These are phyloP conservation scores for Myiopsitta monachus DNA, from an alignment of 2,113 vertebrate species.

Conservation along the genomic window DNA sequence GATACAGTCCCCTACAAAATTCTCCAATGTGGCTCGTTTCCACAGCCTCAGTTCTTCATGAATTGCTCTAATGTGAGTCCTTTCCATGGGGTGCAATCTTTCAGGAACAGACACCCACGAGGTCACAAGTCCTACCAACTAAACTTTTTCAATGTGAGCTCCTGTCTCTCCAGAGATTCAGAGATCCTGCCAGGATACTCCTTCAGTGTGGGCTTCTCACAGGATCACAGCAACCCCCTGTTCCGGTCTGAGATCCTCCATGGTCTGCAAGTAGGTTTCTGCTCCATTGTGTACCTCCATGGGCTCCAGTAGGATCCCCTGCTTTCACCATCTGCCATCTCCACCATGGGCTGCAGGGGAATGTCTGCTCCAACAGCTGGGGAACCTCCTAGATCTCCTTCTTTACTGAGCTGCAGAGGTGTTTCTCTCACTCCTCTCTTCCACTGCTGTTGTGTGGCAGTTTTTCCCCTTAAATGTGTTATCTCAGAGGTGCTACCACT, in stretches of 20 bases:
- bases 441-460: background rate
- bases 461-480: background rate
- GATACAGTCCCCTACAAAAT: background rate
- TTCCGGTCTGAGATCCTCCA: accelerated
- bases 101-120: background rate
- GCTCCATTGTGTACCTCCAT: accelerated
- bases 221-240: background rate
- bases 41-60: background rate
- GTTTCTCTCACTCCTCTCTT: background rate
- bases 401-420: background rate
- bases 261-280: background rate
- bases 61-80: background rate
- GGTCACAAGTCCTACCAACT: background rate
- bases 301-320: background rate
- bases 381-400: accelerated
- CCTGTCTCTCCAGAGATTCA: background rate
- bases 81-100: background rate
- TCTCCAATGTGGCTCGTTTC: background rate
- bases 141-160: background rate
- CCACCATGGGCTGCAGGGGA: accelerated
- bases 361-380: accelerated
- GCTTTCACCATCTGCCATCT: too few relatives aligned
- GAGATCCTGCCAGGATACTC: background rate
- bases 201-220: accelerated
- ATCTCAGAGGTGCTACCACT: too few relatives aligned